Evolutionary conservation across 2,797 vertebrate genomes (phyloP), one percentile per base, ranked within the genome.

Genomic region (Menidia menidia): DNA sequence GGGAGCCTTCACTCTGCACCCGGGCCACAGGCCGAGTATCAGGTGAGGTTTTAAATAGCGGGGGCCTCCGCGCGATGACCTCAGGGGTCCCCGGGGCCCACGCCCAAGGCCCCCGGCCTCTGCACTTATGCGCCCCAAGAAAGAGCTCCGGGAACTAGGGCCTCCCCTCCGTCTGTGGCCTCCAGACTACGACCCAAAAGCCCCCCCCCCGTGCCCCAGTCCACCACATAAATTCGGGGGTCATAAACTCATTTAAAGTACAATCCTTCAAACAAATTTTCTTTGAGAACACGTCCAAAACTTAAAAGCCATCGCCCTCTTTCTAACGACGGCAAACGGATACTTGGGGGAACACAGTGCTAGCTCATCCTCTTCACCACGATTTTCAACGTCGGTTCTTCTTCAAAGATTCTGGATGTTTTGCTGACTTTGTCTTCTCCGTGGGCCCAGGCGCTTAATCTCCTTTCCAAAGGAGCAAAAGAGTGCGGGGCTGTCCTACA

Each of bases 1-100:
- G 92, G 64, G 84, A 93, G 80, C 82, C 88, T 85, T 95, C 93
- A 94, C 93, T 94, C 94, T 85, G 78, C 94, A 93, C 93, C 87
- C 85, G 66, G 88, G 88, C 90, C 91, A 92, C 91, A 92, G 90
- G 88, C 91, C 88, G 89, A 89, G 93, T 93, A 95, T 94, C 93
- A 93, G 86, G 92, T 95, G 90, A 94, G 91, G 91, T 94, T 95
- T 95, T 94, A 94, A 95, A 94, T 94, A 93, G 92, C 41, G 60
- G 81, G 25, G 87, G 93, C 88, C 92, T 88, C 90, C 62, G 80
- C 63, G 42, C 83, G 78, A 92, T 93, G 92, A 93, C 92, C 92
- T 94, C 89, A 90, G 87, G 87, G 90, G 85, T 91, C 92, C 85
- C 87, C 25, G 66, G 90, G 87, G 92, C 91, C 79, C 81, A 80